Percentiles rank a stretch among this genome's conserved stretches.
Conservation (phyloP, 2,797 vertebrate species). For the Esox lucius region DNA sequence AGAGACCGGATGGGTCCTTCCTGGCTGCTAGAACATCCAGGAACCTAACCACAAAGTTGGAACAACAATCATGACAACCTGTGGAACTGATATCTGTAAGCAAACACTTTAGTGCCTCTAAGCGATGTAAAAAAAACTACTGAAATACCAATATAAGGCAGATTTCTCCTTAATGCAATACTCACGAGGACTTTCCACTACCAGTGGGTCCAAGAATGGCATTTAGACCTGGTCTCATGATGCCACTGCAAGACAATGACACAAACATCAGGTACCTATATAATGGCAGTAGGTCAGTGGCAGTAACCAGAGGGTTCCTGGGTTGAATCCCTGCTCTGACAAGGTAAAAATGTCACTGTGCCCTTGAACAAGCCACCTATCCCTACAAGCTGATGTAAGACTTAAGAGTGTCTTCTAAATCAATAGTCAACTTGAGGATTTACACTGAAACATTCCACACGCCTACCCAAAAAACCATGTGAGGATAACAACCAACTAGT, state of each 20-base stretch:
- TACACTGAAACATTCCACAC: no score
- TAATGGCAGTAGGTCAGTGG: no score
- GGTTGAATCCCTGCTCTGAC: no score
- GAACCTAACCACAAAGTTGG: slow-evolving; percentile 66
- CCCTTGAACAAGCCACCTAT: no score
- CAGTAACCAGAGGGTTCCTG: no score
- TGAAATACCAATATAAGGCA: background rate
- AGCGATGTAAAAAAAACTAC: background rate
- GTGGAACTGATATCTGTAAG: background rate
- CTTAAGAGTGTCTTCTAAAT: no score
- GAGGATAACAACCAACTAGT: no score
- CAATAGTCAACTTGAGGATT: no score
- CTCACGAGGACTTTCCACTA: slow-evolving; percentile 85
- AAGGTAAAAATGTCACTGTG: no score
- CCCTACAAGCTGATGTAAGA: no score
- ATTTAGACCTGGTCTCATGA: slow-evolving; percentile 83
- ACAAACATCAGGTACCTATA: background rate
- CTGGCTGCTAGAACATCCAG: slow-evolving; percentile 83
- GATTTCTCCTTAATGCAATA: slow-evolving; percentile 35
- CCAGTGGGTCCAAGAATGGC: slow-evolving; percentile 84
- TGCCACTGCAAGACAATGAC: slow-evolving; percentile 71
- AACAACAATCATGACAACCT: background rate
- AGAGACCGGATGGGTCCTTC: slow-evolving; percentile 81
- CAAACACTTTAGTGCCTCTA: background rate
- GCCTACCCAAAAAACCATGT: no score